phyloP scores from a whole-genome alignment of 2,113 vertebrate genomes.

The Apteryx owenii region DNA sequence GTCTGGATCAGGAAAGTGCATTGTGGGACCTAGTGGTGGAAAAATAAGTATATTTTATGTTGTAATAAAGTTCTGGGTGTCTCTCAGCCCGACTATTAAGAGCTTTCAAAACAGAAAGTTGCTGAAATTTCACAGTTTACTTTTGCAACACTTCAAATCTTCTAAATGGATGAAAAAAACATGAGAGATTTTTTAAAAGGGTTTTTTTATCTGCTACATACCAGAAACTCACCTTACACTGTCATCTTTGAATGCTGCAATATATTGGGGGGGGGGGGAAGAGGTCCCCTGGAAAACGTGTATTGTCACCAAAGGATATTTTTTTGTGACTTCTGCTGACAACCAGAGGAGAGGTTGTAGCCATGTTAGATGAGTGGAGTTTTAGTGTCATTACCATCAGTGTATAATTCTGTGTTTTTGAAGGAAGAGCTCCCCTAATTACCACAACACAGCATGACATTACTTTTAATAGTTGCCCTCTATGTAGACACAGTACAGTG shows the following conservation, averaged over 20 bases:
- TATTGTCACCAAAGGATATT: neutral
- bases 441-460: neutral
- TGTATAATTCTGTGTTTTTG: neutral
- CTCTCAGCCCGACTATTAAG: neutral
- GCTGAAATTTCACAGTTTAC: neutral
- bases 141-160: neutral
- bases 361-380: neutral
- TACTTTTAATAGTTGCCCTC: neutral
- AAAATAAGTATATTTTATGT: neutral
- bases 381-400: neutral
- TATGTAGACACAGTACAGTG: neutral
- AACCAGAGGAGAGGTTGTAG: neutral
- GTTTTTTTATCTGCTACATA: neutral
- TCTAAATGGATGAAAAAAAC: neutral
- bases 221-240: neutral
- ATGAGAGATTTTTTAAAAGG: neutral
- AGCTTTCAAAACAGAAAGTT: neutral
- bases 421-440: neutral
- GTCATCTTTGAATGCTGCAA: neutral
- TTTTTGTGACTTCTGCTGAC: neutral
- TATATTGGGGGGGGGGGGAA: neutral
- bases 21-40: neutral
- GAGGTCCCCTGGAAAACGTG: neutral
- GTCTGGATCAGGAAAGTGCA: neutral
- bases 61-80: neutral